Evolutionary conservation across 1,140 invertebrate species (phyloP).

Genomic region (Bombus fervidus): DNA sequence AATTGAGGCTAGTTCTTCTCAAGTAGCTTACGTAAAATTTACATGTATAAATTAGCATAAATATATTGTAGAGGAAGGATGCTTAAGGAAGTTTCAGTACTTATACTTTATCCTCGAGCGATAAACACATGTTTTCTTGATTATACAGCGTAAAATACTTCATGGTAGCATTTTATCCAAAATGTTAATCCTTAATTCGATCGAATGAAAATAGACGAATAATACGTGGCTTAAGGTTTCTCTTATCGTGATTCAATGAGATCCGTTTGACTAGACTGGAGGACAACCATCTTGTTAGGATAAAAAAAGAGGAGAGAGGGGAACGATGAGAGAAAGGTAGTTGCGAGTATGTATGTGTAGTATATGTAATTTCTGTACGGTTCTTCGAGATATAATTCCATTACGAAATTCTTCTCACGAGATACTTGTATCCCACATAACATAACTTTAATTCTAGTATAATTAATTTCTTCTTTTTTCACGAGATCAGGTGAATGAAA

Average conservation of each 20-base stretch:
- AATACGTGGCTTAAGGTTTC: not conserved
- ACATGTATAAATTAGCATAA: not conserved
- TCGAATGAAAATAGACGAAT: not conserved
- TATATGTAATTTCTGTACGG: constrained; percentile 26
- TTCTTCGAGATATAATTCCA: constrained; percentile 25
- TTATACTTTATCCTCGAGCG: constrained; percentile 9
- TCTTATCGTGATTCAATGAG: not conserved
- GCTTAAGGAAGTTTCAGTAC: too few species aligned
- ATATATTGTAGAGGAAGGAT: not conserved
- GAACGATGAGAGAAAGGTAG: constrained; percentile 30
- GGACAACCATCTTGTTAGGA: constrained; percentile 29
- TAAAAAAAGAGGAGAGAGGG: not conserved
- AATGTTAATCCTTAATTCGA: not conserved
- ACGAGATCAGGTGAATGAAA: not conserved
- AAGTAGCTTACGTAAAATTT: not conserved
- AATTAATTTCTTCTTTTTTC: not conserved
- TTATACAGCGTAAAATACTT: not conserved
- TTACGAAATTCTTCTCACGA: constrained; percentile 22
- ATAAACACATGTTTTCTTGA: not conserved
- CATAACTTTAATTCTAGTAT: not conserved
- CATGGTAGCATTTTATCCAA: not conserved
- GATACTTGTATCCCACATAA: not conserved
- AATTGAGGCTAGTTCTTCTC: not conserved
- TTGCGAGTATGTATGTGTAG: not conserved
- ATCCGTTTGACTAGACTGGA: not conserved